These are phyloP conservation scores for Parauchenoglanis ngamensis DNA, from an alignment of 2,797 vertebrate genomes.

Conservation along the genomic window DNA sequence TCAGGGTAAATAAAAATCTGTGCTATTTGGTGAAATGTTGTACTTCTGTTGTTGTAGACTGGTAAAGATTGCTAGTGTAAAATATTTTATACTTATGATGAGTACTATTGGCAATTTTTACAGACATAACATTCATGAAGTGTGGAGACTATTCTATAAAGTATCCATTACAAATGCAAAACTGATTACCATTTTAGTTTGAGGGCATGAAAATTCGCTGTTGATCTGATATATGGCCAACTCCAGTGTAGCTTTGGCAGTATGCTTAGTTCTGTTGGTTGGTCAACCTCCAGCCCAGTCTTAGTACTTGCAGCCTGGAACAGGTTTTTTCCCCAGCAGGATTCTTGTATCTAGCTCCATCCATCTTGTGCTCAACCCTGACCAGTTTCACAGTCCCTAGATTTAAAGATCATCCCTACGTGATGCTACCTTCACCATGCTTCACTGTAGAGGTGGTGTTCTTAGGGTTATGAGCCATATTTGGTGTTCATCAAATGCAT, in stretches of 20 bases:
- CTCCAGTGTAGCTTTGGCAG: not conserved
- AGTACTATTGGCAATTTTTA: not conserved
- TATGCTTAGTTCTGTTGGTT: not conserved
- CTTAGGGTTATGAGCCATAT: not conserved
- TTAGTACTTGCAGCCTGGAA: not conserved
- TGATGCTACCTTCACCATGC: not conserved
- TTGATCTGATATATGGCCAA: not conserved
- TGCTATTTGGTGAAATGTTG: not conserved
- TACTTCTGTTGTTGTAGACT: too few relatives aligned
- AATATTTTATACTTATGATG: not conserved
- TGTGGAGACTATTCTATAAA: not conserved
- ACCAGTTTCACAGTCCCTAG: not conserved
- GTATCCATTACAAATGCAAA: not conserved
- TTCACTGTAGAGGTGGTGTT: not conserved
- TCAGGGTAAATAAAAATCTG: conserved; percentile 80
- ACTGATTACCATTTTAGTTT: not conserved
- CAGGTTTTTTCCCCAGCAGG: not conserved
- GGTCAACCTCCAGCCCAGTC: not conserved
- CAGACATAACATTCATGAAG: not conserved
- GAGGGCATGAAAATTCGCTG: not conserved
- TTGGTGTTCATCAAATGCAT: not conserved
- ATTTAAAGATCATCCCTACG: not conserved
- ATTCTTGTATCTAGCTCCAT: not conserved
- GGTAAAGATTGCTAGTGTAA: not conserved
- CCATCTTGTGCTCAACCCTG: not conserved